Percentiles rank a stretch among this genome's conserved stretches.
These are phyloP conservation scores for Coregonus clupeaformis DNA, from an alignment of 2,113 vertebrate genomes.

Conservation along the genomic window DNA sequence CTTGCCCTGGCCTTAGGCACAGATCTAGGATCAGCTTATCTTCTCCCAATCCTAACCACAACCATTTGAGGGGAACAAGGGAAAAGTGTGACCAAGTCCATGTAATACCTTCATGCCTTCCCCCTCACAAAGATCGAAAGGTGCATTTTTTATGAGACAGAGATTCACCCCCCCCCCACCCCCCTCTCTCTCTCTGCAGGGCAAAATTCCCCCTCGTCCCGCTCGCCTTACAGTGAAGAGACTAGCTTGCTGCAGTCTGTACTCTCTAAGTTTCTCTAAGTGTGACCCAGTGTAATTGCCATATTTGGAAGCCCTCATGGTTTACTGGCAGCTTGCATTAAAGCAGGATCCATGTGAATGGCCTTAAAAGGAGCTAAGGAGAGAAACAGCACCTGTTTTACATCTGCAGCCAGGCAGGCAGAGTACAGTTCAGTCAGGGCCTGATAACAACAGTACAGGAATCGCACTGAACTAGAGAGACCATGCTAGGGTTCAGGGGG, in stretches of 20 bases:
- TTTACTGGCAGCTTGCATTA: conserved; percentile 73
- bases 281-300: conserved; percentile 60
- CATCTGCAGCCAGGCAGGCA: conserved; percentile 49
- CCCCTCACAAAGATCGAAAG: too few species aligned
- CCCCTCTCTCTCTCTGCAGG: not conserved
- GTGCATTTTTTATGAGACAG: not conserved
- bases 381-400: conserved; percentile 72
- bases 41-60: not conserved
- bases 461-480: not conserved
- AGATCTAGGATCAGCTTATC: not conserved
- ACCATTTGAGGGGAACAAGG: not conserved
- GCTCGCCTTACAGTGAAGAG: not conserved
- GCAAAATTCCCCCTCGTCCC: conserved; percentile 39
- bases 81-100: not conserved
- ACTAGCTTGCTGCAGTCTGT: conserved; percentile 26
- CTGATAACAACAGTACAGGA: conserved; percentile 54
- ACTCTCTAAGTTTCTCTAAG: conserved; percentile 44
- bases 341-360: conserved; percentile 66
- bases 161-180: not conserved
- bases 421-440: conserved; percentile 13
- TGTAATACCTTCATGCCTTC: not conserved
- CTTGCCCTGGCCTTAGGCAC: not conserved
- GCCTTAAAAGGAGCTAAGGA: conserved; percentile 76
- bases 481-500: not conserved
- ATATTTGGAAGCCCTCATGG: conserved; percentile 73